These are phyloP conservation scores for Elaphurus davidianus DNA, from an alignment of 2,113 vertebrate species.

Conservation along the genomic window DNA sequence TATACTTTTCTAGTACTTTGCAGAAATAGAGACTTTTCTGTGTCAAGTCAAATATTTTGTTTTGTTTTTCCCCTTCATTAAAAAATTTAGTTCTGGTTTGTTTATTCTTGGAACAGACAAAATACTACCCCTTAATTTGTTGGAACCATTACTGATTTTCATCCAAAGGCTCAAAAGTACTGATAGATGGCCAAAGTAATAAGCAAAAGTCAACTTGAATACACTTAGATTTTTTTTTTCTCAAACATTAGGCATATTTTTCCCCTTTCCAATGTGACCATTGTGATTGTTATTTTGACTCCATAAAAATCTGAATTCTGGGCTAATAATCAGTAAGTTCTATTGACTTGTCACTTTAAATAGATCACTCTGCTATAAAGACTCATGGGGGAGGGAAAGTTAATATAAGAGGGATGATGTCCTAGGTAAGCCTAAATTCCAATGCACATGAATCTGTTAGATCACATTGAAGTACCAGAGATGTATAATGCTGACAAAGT, in stretches of 20 bases:
- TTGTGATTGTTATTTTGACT: neutral
- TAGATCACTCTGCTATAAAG: neutral
- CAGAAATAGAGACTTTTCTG: neutral
- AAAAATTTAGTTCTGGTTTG: neutral
- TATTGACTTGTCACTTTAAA: neutral
- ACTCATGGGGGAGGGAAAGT: neutral
- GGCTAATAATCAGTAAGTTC: neutral
- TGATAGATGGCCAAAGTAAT: neutral
- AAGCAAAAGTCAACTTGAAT: neutral
- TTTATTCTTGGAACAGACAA: conserved; percentile 11
- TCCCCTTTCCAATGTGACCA: neutral
- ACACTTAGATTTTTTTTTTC: neutral
- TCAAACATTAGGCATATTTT: neutral
- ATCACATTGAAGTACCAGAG: neutral
- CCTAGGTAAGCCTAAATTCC: neutral
- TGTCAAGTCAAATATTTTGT: neutral
- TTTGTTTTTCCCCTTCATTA: neutral
- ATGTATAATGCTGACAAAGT: neutral
- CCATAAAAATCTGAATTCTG: neutral
- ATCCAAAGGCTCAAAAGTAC: neutral
- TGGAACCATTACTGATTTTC: neutral
- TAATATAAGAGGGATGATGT: neutral
- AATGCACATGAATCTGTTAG: neutral
- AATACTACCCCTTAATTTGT: neutral
- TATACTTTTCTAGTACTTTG: neutral